Base-by-base conservation (phyloP, 1,140 invertebrate species). In the Drosophila ambigua region DNA sequence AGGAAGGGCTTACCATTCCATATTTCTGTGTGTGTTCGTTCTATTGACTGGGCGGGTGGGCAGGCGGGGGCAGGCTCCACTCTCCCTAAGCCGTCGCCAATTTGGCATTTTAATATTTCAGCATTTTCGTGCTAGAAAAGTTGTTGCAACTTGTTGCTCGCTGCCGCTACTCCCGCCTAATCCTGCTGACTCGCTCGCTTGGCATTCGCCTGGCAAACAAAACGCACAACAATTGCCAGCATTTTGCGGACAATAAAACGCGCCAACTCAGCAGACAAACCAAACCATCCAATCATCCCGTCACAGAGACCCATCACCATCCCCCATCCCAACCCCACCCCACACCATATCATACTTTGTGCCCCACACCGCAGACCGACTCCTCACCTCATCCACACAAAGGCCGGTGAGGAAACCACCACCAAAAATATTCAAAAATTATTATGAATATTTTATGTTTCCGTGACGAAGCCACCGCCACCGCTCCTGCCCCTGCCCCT, bases 361-460 rank as follows among this genome's bases (percentile, higher is more conserved):
- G 4, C 23, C n/a, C 35, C 26, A 15, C 50, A 52, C 60, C 39
- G 6, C 45, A 26, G 3, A 9, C 51, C 20, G 7, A 3, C 7
- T 20, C 20, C 5, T 44, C 1, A 5, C 11, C 24, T 9, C 41
- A 9, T 8, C 28, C 43, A 43, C 26, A 24, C 39, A 35, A 41
- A 49, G 35, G 11, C 44, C 52, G 35, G 35, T 39, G 35, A 20
- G 35, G 35, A 49, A 72, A 49, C 41, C 71, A 75, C 61, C 72
- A 48, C 83, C 55, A 61, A 84, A 83, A 77, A 73, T 69, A 66
- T 57, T 67, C 60, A 68, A 62, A 78, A 83, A 82, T 87, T 71
- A 87, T 87, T 72, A 79, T 87, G 82, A 87, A 87, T 87, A 60
- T 66, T 83, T 88, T 63, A 87, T 87, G 68, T 69, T 66, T 59